Conservation (phyloP, 1,140 invertebrate genomes). For the Rhopalosiphum maidis region DNA sequence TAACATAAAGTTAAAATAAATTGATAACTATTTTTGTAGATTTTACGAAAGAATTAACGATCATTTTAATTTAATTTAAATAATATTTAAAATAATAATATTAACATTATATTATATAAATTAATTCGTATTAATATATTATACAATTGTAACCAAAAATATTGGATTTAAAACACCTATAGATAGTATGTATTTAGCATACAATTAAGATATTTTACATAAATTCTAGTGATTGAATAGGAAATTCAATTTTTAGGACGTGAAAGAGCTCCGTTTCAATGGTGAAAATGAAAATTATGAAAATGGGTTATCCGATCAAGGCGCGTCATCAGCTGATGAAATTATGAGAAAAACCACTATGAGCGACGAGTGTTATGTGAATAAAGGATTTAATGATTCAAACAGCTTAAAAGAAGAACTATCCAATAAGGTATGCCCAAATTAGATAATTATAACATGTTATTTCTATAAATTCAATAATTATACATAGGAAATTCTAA, state of each 20-base stretch:
- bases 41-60: background rate
- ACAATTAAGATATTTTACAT: background rate
- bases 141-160: background rate
- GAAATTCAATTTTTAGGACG: background rate
- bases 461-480: background rate
- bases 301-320: background rate
- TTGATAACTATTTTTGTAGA: background rate
- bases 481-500: background rate
- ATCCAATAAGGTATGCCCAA: background rate
- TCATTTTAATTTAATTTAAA: background rate
- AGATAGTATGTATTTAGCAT: background rate
- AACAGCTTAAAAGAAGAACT: constrained; percentile 7
- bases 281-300: background rate
- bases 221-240: background rate
- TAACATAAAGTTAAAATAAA: background rate
- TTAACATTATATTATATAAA: background rate
- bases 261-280: background rate
- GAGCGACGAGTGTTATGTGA: background rate
- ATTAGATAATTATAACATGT: background rate
- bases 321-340: background rate
- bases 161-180: background rate
- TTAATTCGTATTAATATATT: background rate
- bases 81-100: background rate
- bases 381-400: constrained; percentile 21
- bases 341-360: too few relatives aligned